Evolutionary conservation across 2,888 invertebrate genomes (phyloP).

Genomic region (Dascillus cervinus): DNA sequence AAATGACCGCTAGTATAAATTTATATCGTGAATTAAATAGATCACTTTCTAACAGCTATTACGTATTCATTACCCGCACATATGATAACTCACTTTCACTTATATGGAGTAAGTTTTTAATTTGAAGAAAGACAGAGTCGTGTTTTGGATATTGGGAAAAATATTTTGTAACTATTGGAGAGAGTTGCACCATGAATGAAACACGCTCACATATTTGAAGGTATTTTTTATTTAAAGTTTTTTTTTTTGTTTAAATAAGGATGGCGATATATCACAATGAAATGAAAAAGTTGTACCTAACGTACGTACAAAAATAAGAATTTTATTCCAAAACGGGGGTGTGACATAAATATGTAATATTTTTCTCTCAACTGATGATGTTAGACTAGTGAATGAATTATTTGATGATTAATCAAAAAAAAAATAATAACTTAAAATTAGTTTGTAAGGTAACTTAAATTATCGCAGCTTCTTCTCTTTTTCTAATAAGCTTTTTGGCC

Average conservation of each 20-base stretch:
- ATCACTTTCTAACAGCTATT: conserved; percentile 28
- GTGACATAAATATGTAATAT: no score
- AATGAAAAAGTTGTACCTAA: conserved; percentile 1
- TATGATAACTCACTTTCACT: conserved; percentile 21
- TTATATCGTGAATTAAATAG: conserved; percentile 24
- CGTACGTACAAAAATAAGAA: conserved; percentile 1
- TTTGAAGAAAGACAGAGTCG: no score
- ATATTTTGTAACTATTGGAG: no score
- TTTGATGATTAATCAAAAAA: conserved; percentile 13
- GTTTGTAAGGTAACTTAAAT: conserved; percentile 8
- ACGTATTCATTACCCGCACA: conserved; percentile 22
- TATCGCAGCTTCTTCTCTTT: conserved; percentile 1
- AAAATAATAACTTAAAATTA: conserved; percentile 12
- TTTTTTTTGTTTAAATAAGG: no score
- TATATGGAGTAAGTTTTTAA: conserved; percentile 14
- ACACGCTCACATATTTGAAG: no score
- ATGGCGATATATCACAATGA: neutral
- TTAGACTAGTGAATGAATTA: neutral
- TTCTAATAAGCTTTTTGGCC: conserved; percentile 9
- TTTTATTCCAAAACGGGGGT: no score
- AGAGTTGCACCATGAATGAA: no score
- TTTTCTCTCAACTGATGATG: no score
- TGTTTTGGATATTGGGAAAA: no score
- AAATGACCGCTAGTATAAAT: conserved; percentile 19
- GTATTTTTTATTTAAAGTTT: no score